A percentile compares a stretch with the other conserved stretches of the same genome.
Conservation (phyloP, 2,888 invertebrate genomes). For the Drosophila infuscata region DNA sequence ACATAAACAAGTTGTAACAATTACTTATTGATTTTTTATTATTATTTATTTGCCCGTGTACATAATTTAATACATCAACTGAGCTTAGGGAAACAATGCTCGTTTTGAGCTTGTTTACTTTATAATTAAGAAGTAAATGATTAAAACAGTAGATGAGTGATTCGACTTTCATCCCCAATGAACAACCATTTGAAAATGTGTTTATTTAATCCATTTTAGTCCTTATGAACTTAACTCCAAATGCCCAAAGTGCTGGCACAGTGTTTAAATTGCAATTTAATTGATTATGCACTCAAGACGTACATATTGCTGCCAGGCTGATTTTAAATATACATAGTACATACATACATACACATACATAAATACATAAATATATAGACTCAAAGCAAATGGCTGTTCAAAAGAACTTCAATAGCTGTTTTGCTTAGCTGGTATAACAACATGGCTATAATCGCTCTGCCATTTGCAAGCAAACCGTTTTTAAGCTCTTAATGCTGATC, state of each 20-base stretch:
- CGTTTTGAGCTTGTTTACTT: neutral
- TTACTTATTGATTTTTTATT: neutral
- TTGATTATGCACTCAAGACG: constrained; percentile 27
- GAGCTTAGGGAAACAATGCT: neutral
- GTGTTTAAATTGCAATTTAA: constrained; percentile 30
- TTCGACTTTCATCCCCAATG: neutral
- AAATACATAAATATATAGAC: neutral
- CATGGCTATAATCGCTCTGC: constrained; percentile 55
- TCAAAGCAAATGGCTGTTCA: constrained; percentile 21
- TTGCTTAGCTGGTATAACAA: constrained; percentile 46
- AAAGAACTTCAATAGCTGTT: constrained; percentile 33
- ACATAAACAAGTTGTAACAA: neutral
- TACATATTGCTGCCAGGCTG: neutral
- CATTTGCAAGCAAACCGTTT: constrained; percentile 61
- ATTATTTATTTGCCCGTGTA: neutral
- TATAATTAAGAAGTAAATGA: neutral
- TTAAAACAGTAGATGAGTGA: constrained; percentile 13
- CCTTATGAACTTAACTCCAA: constrained; percentile 8
- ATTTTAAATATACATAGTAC: neutral
- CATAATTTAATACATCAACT: neutral
- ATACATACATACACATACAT: neutral
- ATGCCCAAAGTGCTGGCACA: constrained; percentile 4
- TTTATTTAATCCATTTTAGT: constrained; percentile 23
- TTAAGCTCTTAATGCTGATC: constrained; percentile 61
- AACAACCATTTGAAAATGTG: constrained; percentile 8